Evolutionary conservation across 2,888 invertebrate species (phyloP).

Genomic region (Campopleginae sp.): DNA sequence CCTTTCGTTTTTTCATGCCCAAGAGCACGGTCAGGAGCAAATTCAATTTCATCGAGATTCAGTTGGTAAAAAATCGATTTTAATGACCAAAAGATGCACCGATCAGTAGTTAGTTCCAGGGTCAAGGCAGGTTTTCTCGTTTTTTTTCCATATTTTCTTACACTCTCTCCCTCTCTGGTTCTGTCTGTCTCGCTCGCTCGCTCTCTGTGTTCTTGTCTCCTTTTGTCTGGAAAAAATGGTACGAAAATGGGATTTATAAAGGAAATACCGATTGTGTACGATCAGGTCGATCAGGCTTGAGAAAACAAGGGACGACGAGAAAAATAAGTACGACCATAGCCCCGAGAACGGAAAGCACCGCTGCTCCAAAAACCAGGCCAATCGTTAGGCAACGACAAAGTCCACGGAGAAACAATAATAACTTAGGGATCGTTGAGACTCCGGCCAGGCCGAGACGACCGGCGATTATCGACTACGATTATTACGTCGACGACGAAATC

Average conservation of each 20-base stretch:
- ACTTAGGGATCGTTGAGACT: constrained; percentile 62
- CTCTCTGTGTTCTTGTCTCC: neutral
- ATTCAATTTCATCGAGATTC: too few relatives aligned
- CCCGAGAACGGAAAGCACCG: constrained; percentile 74
- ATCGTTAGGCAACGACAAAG: constrained; percentile 71
- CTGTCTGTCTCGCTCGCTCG: constrained; percentile 10
- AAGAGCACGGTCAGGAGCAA: too few relatives aligned
- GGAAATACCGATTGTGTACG: constrained; percentile 57
- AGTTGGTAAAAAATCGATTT: too few relatives aligned
- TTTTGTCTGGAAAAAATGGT: constrained; percentile 7
- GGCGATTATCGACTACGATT: constrained; percentile 87
- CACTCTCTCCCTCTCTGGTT: neutral
- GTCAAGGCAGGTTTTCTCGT: neutral
- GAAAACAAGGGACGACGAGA: constrained; percentile 78
- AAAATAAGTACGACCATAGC: constrained; percentile 82
- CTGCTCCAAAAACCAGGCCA: constrained; percentile 73
- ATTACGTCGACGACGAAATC: constrained; percentile 88
- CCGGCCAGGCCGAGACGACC: constrained; percentile 78
- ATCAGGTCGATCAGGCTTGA: constrained; percentile 78
- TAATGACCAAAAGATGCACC: too few relatives aligned
- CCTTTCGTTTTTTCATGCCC: too few relatives aligned
- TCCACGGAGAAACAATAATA: constrained; percentile 65
- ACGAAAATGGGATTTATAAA: neutral
- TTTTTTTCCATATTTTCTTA: neutral
- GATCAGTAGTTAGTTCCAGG: too few relatives aligned